A percentile compares a stretch with the other conserved stretches of the same genome.
Conservation (phyloP, 2,113 vertebrate genomes). For the Pontoporia blainvillei region DNA sequence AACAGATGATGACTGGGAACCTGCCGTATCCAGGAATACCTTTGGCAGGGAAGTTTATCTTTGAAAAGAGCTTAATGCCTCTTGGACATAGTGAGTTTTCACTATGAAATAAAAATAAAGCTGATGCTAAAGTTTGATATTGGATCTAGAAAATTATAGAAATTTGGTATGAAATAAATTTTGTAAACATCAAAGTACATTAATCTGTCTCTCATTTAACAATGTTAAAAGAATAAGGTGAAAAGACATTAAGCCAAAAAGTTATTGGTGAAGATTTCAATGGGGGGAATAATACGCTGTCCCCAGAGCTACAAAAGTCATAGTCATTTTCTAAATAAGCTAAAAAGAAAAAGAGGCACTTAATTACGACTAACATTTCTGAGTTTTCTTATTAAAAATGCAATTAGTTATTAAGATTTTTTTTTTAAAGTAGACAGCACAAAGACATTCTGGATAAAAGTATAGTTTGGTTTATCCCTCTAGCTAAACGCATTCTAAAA, state of each 20-base stretch:
- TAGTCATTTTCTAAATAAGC: conserved; percentile 28
- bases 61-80: neutral
- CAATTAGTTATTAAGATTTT: conserved; percentile 18
- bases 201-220: neutral
- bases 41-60: neutral
- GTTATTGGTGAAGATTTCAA: neutral
- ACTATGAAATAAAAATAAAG: neutral
- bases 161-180: neutral
- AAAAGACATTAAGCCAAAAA: neutral
- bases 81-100: neutral
- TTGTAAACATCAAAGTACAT: neutral
- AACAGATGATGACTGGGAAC: neutral
- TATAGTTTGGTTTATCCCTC: conserved; percentile 38
- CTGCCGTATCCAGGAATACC: neutral
- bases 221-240: neutral
- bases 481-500: conserved; percentile 40
- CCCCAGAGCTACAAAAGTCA: neutral
- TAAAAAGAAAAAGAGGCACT: conserved; percentile 39
- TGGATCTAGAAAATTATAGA: neutral
- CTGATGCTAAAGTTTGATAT: neutral
- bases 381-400: conserved; percentile 43
- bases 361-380: conserved; percentile 34
- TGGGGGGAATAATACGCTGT: neutral
- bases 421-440: neutral
- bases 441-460: conserved; percentile 2